A percentile compares a stretch with the other conserved stretches of the same genome.
Evolutionary conservation across 2,797 vertebrate species (phyloP).

Genomic region (Kryptopterus vitreolus): DNA sequence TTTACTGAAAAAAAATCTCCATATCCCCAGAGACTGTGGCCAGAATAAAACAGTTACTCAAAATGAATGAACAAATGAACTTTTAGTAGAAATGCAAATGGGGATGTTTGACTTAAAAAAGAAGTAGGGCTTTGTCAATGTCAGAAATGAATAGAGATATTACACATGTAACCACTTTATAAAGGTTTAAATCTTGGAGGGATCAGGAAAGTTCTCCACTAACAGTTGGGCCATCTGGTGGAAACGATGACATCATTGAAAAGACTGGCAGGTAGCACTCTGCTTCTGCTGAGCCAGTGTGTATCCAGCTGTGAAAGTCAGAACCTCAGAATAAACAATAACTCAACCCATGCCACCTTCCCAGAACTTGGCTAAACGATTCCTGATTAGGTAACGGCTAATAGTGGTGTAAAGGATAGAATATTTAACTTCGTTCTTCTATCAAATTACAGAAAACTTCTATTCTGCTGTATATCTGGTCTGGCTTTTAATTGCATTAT

Average conservation of each 20-base stretch:
- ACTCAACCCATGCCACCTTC: conserved; percentile 5
- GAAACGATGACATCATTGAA: background rate
- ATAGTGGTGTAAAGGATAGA: conserved; percentile 3
- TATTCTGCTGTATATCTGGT: background rate
- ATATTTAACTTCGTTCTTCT: background rate
- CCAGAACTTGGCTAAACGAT: conserved; percentile 20
- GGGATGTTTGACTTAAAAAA: background rate
- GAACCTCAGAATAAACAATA: background rate
- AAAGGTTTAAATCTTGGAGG: background rate
- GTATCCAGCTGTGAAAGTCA: conserved; percentile 17
- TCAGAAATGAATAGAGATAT: background rate
- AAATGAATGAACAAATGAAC: background rate
- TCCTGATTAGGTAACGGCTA: conserved; percentile 37
- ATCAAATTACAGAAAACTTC: background rate
- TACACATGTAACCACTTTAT: background rate
- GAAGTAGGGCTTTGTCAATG: conserved; percentile 15
- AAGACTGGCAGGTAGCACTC: background rate
- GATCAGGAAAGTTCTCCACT: background rate
- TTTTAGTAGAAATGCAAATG: background rate
- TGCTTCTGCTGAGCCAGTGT: background rate
- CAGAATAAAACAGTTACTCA: background rate
- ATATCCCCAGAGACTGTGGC: background rate
- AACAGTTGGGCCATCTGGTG: conserved; percentile 4
- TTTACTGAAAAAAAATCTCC: background rate
- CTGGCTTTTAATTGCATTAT: background rate